Conservation (phyloP, 2,888 invertebrate genomes). For the Drosophila eohydei region DNA sequence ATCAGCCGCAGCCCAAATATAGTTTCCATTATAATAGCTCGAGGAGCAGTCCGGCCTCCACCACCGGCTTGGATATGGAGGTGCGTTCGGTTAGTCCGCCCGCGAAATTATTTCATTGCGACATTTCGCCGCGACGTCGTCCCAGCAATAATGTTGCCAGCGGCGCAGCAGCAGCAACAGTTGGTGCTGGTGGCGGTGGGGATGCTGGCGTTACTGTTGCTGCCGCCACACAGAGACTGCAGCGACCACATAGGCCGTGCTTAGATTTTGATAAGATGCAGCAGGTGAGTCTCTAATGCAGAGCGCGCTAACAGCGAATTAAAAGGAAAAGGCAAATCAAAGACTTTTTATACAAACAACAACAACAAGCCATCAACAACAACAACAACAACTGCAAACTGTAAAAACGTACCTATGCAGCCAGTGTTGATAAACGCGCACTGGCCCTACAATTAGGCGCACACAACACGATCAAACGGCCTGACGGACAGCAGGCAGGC, state of each 20-base stretch:
- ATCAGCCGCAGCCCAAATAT: conserved; percentile 84
- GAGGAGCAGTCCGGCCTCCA: conserved; percentile 84
- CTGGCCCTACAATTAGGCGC: conserved; percentile 54
- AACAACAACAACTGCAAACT: conserved; percentile 44
- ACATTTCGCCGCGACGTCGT: conserved; percentile 87
- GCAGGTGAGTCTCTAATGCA: conserved; percentile 89
- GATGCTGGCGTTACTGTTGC: conserved; percentile 46
- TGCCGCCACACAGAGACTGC: conserved; percentile 84
- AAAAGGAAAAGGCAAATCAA: conserved; percentile 67
- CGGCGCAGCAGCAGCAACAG: conserved; percentile 23
- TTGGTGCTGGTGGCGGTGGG: conserved; percentile 31
- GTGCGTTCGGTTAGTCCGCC: conserved; percentile 85
- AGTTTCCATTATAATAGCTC: conserved; percentile 84
- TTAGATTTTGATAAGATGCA: conserved; percentile 99
- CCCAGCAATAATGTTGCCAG: conserved; percentile 80
- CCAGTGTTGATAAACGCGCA: conserved; percentile 39
- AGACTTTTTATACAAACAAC: conserved; percentile 74
- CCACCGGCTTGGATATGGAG: conserved; percentile 84
- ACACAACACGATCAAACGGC: conserved; percentile 43
- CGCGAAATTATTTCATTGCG: conserved; percentile 87
- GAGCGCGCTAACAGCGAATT: conserved; percentile 68
- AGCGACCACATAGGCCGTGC: conserved; percentile 93
- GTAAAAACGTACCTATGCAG: conserved; percentile 48
- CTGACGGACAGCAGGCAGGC: conserved; percentile 9
- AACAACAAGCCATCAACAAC: conserved; percentile 40